Percentiles rank a stretch among this genome's conserved stretches.
Conservation (phyloP, 2,797 vertebrate species). For the Spinibarbus caldwelli region DNA sequence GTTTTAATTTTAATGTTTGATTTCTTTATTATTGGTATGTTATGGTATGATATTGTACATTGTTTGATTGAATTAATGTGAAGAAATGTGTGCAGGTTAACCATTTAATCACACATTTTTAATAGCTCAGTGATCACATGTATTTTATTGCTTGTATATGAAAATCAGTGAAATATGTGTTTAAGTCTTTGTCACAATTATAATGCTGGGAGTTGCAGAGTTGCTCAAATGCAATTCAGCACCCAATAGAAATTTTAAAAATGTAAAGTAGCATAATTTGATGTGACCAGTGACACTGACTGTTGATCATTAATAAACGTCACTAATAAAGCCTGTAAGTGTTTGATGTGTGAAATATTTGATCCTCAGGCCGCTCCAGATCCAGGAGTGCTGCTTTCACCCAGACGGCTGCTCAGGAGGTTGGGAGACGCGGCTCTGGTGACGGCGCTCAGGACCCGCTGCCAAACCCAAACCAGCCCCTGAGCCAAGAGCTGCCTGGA, state of each 20-base stretch:
- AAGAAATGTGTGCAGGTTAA: neutral
- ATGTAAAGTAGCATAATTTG: neutral
- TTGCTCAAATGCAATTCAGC: neutral
- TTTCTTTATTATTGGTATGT: neutral
- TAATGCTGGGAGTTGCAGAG: neutral
- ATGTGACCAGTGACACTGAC: neutral
- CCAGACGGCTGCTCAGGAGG: neutral
- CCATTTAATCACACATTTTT: neutral
- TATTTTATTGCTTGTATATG: neutral
- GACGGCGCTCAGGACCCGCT: neutral
- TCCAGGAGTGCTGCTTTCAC: neutral
- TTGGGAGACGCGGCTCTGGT: neutral
- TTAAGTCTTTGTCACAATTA: neutral
- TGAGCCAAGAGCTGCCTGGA: neutral
- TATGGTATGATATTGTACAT: neutral
- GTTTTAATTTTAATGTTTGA: neutral
- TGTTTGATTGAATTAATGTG: neutral
- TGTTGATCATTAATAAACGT: neutral
- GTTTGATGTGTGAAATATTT: neutral
- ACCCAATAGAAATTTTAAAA: neutral
- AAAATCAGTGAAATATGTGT: neutral
- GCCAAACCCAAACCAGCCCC: neutral
- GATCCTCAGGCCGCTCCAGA: neutral
- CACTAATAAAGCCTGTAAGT: neutral
- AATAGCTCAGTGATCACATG: neutral